Evolutionary conservation across 2,113 vertebrate genomes (phyloP), one percentile per base, ranked within the genome.

Genomic region (Hypomesus transpacificus): DNA sequence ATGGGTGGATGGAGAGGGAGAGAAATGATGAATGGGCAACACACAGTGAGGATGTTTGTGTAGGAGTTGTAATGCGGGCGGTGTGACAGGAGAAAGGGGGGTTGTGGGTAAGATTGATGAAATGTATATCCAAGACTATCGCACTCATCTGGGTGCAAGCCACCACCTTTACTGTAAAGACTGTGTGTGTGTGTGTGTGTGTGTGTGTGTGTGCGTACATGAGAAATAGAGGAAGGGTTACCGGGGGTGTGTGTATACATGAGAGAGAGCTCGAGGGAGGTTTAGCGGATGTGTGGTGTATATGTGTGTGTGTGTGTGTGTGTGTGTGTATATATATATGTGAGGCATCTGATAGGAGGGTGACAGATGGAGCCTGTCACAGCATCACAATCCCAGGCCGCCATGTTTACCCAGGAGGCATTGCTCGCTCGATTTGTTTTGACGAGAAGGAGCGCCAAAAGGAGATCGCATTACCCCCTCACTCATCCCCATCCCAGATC

Each of bases 381-480:
- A 84, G 82, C 80, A 77, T 78, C 75, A 68, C 84, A 50, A 77
- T 88, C 66, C 56, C 82, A 86, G 81, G 85, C 74, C 81, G 70
- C 73, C 84, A 75, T 83, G 85, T 91, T 90, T 91, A 89, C 87
- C 91, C 89, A 89, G 87, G 87, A 90, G 89, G 87, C 91, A 87
- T 73, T 80, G 88, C 88, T 85, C 80, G 53, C 75, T 26, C 80
- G 80, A 84, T 89, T 90, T 91, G 89, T 91, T 91, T 92, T 86
- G 90, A 90, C 82, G 88, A 87, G 81, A 81, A 84, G 81, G 66
- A 89, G 76, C 84, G 84, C 83, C 87, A 89, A 91, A 89, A 89
- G 88, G 89, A 88, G 87, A 88, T 91, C 71, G 18, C 14, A 7
- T 92, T 91, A 91, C 89, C 16, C 46, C 3, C 80, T 88, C 83